Evolutionary conservation across 2,888 invertebrate species (phyloP), one percentile per base, ranked within the genome.

Genomic region (Morpho achilles): DNA sequence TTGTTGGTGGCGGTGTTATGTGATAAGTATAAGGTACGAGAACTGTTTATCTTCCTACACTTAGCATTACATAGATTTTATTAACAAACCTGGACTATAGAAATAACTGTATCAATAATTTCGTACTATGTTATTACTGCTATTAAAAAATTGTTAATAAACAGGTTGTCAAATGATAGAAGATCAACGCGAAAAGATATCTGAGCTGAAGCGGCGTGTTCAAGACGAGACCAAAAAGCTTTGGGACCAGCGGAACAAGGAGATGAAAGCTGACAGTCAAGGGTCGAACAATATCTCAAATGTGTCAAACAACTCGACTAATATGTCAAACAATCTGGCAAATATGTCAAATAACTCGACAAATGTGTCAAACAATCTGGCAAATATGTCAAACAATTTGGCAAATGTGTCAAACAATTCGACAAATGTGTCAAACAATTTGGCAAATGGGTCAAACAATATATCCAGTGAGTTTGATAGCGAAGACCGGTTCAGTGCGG

Each of bases 151-250:
- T n/a, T n/a, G n/a, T 23, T 23, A 23, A 23, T 44, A 43, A 42
- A 2, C 76, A 97, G 97, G 97, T 62, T 96, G 96, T 70, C 95
- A 96, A 91, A 96, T 98, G 64, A 97, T 98, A 72, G 97, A 97
- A 76, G 96, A 97, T 76, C 97, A 98, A 82, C 92, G 97, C 45
- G 94, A 96, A 69, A 94, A 97, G 71, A 96, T 98, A 68, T 93
- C 94, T 61, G 97, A 97, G 73, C 83, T 98, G 57, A 97, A 97
- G 75, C 93, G 96, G 67, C 92, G 96, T 50, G 96, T 96, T 0
- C 97, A 97, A 73, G 95, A 97, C 77, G 97, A 98, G 82, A 97
- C 97, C 3, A 94, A 96, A 66, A 95, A 95, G 22, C 94, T 97
- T 68, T 98, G 97, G 96, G 96, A 97, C 69, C 84, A 86, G 61